phyloP scores from a whole-genome alignment of 92 coral and sea anemone species.

The Phenganax marumi region DNA sequence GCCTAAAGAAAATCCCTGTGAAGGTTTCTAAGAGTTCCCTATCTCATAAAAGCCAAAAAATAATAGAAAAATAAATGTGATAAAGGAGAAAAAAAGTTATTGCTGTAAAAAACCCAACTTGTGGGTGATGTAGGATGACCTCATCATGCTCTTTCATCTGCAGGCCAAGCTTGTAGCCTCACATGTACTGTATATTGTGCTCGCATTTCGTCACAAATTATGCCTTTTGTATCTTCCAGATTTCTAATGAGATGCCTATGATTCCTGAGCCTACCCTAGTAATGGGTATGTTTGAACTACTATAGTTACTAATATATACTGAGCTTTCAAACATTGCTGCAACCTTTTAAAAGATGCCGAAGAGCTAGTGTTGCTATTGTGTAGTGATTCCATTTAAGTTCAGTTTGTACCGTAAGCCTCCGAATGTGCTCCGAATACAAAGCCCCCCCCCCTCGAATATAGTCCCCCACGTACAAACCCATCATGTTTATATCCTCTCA shows the following conservation, averaged over 20 bases:
- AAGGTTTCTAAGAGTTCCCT: too few species aligned
- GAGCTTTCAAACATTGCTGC: background rate
- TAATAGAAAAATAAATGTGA: too few species aligned
- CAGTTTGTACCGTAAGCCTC: too few species aligned
- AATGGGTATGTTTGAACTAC: constrained; percentile 27
- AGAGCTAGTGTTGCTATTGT: background rate
- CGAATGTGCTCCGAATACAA: too few species aligned
- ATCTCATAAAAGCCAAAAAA: too few species aligned
- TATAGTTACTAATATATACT: background rate
- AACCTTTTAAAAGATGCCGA: background rate
- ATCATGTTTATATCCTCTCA: too few species aligned
- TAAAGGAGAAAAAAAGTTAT: too few species aligned
- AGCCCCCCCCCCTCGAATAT: too few species aligned
- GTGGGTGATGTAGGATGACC: too few species aligned
- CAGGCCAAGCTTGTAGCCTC: background rate
- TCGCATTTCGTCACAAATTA: background rate
- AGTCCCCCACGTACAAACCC: too few species aligned
- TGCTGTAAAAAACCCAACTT: too few species aligned
- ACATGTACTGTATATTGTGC: background rate
- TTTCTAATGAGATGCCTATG: background rate
- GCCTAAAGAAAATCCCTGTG: too few species aligned
- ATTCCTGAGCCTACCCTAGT: constrained; percentile 17
- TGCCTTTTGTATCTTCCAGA: background rate
- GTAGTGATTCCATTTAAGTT: background rate
- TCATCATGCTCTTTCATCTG: background rate